These are phyloP conservation scores for Campodea augens DNA, from an alignment of 1,140 invertebrate species.

Conservation along the genomic window DNA sequence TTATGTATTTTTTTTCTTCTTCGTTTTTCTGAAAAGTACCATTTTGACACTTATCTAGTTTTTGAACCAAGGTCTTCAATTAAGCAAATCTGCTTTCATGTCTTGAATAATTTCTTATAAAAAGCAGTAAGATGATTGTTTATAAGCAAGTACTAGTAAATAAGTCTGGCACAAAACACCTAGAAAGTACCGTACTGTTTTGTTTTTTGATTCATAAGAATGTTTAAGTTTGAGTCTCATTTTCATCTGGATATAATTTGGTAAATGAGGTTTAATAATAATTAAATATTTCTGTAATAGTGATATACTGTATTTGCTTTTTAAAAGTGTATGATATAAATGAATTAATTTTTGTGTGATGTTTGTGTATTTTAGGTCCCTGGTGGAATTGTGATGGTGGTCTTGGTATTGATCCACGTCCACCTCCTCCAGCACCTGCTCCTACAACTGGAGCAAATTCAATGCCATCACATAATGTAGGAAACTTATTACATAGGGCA, in stretches of 20 bases:
- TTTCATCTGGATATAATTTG: background rate
- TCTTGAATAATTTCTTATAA: background rate
- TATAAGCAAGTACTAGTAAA: background rate
- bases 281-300: constrained; percentile 7
- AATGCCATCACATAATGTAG: constrained; percentile 9
- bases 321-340: background rate
- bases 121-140: background rate
- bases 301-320: constrained; percentile 4
- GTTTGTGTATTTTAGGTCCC: background rate
- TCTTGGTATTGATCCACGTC: background rate
- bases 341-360: background rate
- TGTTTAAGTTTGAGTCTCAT: background rate
- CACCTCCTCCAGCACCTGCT: constrained; percentile 4
- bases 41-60: too few species aligned
- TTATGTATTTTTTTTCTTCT: too few species aligned
- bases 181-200: constrained; percentile 5
- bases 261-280: constrained; percentile 4
- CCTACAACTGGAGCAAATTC: background rate
- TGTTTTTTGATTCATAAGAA: constrained; percentile 5
- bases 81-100: too few species aligned
- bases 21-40: too few species aligned
- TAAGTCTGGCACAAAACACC: constrained; percentile 8
- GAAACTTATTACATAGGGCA: constrained; percentile 7
- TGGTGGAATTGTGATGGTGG: background rate
- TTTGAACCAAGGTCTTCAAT: too few species aligned